Percentiles rank a stretch among this genome's conserved stretches.
phyloP scores from a whole-genome alignment of 1,140 invertebrate genomes.

The Diorhabda elongata region DNA sequence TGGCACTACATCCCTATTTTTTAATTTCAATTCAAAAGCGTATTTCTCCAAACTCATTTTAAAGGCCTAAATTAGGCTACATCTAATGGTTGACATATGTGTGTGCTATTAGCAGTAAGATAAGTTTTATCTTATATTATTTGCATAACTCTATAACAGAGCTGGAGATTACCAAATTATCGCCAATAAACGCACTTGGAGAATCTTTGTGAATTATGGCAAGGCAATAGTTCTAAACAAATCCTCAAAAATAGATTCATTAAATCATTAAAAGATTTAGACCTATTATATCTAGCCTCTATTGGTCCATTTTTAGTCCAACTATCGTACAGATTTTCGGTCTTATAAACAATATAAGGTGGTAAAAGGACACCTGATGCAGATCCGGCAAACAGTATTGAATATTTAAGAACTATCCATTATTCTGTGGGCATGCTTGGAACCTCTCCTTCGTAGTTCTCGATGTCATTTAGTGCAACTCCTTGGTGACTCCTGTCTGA shows the following conservation, averaged over 20 bases:
- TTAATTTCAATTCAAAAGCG: too few relatives aligned
- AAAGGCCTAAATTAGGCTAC: too few relatives aligned
- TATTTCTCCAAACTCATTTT: too few relatives aligned
- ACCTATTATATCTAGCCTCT: conserved; percentile 33
- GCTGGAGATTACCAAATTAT: not conserved
- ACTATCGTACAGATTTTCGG: conserved; percentile 35
- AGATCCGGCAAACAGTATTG: too few relatives aligned
- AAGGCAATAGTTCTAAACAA: conserved; percentile 12
- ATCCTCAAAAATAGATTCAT: conserved; percentile 34
- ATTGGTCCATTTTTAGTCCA: conserved; percentile 39
- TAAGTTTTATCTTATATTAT: too few relatives aligned
- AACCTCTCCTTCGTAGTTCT: conserved; percentile 38
- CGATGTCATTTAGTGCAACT: not conserved
- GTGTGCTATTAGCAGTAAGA: too few relatives aligned
- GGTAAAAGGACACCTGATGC: too few relatives aligned
- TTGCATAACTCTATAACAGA: too few relatives aligned
- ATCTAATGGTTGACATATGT: too few relatives aligned
- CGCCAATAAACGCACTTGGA: conserved; percentile 4
- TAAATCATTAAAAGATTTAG: conserved; percentile 40
- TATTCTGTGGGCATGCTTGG: conserved; percentile 23
- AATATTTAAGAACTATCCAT: conserved; percentile 10
- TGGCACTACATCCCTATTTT: too few relatives aligned
- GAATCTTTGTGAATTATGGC: conserved; percentile 4
- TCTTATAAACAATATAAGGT: conserved; percentile 10
- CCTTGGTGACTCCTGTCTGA: not conserved